Base-by-base conservation (phyloP, 2,797 vertebrate genomes). In the Furcifer pardalis region DNA sequence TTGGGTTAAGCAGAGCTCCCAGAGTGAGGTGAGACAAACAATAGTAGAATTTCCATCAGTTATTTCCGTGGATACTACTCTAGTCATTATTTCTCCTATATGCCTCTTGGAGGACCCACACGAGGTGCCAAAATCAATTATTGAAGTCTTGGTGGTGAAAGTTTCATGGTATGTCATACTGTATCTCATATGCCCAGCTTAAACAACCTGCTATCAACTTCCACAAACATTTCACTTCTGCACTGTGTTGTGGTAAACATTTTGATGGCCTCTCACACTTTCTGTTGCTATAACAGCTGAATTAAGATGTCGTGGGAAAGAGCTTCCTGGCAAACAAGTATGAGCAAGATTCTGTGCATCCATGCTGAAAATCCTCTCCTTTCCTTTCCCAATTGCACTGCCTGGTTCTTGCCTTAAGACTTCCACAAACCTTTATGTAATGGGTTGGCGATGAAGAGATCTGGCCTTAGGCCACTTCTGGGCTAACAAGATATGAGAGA, bases 331-430 rank as follows among this genome's bases (percentile, higher is more conserved):
- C 77, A 78, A 40, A 72, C 0, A n/a, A 88, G 88, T 81, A 69
- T 73, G 37, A 30, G 66, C 12, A 63, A 81, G 84, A 85, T 75
- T 89, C 86, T 93, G 90, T 87, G 92, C n/a, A 1, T 7, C 85
- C 90, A 89, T 3, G 91, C 90, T 92, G 87, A 93, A 94, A 94
- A 91, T 94, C 91, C 86, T 63, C 37, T 0, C 0, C 59, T 21
- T 30, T 66, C 56, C 12, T 46, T 71, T 68, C 3, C 7, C n/a
- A 7, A 13, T 56, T 23, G 40, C 56, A 49, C 37, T 62, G 44
- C 25, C 68, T 59, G 25, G 12, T 59, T 71, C 27, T 77, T 71
- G 8, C 32, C 17, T 30, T 69, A 63, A n/a, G 69, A 37, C 42
- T 7, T 65, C 69, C 59, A 65, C 9, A 49, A 79, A 73, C 17